Conservation (phyloP, 2,888 invertebrate genomes). For the Hololepta plana region DNA sequence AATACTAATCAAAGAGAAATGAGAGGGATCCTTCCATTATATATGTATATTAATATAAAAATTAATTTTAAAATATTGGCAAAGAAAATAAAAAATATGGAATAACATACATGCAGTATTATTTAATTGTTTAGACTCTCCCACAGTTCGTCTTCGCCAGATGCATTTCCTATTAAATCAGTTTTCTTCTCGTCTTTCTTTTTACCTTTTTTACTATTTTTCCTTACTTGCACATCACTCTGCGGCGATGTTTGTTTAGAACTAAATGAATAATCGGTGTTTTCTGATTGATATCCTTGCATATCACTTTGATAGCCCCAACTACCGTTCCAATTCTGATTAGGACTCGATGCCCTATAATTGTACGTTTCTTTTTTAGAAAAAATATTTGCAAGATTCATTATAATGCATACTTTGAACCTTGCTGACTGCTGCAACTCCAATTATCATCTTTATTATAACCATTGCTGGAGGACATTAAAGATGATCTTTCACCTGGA, state of each 20-base stretch:
- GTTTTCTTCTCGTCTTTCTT: slow-evolving; percentile 24
- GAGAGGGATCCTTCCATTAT: too few relatives aligned
- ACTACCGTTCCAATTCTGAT: slow-evolving; percentile 19
- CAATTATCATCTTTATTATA: slow-evolving; percentile 23
- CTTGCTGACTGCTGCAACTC: slow-evolving; percentile 26
- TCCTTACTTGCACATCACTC: slow-evolving; percentile 8
- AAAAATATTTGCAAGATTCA: slow-evolving; percentile 1
- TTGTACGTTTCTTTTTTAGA: background rate
- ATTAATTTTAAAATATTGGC: background rate
- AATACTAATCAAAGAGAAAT: too few relatives aligned
- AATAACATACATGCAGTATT: too few relatives aligned
- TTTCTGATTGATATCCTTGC: slow-evolving; percentile 21
- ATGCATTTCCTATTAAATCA: too few relatives aligned
- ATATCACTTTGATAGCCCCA: slow-evolving; percentile 23
- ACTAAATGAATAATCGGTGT: slow-evolving; percentile 16
- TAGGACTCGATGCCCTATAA: slow-evolving; percentile 25
- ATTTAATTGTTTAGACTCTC: slow-evolving; percentile 39
- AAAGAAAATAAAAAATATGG: slow-evolving; percentile 5
- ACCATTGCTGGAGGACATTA: slow-evolving; percentile 24
- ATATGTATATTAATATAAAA: slow-evolving; percentile 1
- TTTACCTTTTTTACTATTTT: slow-evolving; percentile 20
- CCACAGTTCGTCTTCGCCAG: slow-evolving; percentile 42
- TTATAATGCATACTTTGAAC: slow-evolving; percentile 21
- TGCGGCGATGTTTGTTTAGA: slow-evolving; percentile 17
- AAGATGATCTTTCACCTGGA: slow-evolving; percentile 28